Percentiles rank a stretch among this genome's conserved stretches.
Evolutionary conservation across 2,797 vertebrate species (phyloP).

Genomic region (Gymnothorax javanicus): DNA sequence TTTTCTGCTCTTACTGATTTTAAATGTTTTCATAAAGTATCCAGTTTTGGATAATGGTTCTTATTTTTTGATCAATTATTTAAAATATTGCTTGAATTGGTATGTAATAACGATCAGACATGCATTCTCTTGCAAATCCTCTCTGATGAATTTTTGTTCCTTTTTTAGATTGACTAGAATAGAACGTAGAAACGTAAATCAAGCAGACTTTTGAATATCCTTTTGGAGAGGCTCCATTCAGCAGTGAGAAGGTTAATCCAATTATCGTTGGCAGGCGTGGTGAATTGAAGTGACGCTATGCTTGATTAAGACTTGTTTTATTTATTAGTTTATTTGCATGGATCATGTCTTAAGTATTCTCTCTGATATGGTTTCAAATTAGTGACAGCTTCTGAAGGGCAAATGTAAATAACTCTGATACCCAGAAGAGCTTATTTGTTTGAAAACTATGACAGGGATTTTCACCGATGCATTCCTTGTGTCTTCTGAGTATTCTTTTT

Average conservation of each 20-base stretch:
- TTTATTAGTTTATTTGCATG: conserved; percentile 20
- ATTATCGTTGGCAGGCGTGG: not conserved
- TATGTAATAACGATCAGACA: not conserved
- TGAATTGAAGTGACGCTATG: not conserved
- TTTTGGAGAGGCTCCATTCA: not conserved
- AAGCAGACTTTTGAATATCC: not conserved
- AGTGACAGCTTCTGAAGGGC: not conserved
- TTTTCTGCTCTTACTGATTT: not conserved
- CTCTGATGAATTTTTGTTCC: not conserved
- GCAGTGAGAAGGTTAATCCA: conserved; percentile 3
- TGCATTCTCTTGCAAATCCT: not conserved
- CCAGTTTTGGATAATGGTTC: not conserved
- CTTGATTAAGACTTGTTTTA: conserved; percentile 3
- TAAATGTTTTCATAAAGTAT: not conserved
- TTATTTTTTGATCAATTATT: not conserved
- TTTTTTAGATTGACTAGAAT: not conserved
- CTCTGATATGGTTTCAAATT: conserved; percentile 19
- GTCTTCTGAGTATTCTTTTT: not conserved
- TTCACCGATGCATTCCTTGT: not conserved
- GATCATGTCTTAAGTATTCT: not conserved
- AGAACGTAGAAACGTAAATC: not conserved
- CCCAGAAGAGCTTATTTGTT: not conserved
- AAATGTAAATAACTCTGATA: not conserved
- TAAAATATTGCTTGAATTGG: not conserved
- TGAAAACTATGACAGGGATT: not conserved